These are phyloP conservation scores for Oenanthe melanoleuca DNA, from an alignment of 2,113 vertebrate species.

Conservation along the genomic window DNA sequence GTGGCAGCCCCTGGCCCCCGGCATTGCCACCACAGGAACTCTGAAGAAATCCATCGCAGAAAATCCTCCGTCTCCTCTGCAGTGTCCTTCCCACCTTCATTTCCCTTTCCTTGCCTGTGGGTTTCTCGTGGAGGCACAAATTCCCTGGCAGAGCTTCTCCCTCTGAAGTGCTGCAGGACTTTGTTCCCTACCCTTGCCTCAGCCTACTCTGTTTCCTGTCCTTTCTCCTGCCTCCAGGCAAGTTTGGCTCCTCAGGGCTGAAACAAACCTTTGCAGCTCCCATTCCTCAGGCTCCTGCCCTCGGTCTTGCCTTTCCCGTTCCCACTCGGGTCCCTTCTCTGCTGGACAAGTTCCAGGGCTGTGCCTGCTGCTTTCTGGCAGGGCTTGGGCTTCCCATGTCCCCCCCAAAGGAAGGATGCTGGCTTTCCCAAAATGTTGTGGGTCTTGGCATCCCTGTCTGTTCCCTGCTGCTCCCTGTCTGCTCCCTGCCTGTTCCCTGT, in stretches of 20 bases:
- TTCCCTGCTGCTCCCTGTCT: neutral
- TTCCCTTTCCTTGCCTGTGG: neutral
- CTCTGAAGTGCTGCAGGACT: neutral
- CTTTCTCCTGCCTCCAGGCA: conserved; percentile 18
- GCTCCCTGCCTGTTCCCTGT: too few relatives aligned
- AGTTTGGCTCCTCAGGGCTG: neutral
- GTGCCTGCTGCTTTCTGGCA: accelerated
- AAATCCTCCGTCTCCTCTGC: neutral
- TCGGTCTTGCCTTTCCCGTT: neutral
- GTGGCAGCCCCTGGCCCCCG: accelerated
- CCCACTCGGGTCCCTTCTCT: accelerated
- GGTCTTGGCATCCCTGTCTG: neutral
- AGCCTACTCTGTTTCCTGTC: neutral
- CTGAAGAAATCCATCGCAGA: neutral
- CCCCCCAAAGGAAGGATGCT: neutral
- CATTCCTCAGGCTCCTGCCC: neutral
- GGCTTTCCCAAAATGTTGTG: neutral
- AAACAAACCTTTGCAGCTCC: neutral
- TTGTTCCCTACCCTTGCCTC: neutral
- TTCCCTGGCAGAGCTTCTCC: neutral
- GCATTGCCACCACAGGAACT: accelerated
- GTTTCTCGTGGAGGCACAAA: neutral
- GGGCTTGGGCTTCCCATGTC: accelerated
- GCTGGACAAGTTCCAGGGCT: neutral
- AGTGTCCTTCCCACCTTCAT: neutral